A percentile compares a stretch with the other conserved stretches of the same genome.
phyloP scores from a whole-genome alignment of 1,140 invertebrate genomes.

The Palaemon carinicauda region DNA sequence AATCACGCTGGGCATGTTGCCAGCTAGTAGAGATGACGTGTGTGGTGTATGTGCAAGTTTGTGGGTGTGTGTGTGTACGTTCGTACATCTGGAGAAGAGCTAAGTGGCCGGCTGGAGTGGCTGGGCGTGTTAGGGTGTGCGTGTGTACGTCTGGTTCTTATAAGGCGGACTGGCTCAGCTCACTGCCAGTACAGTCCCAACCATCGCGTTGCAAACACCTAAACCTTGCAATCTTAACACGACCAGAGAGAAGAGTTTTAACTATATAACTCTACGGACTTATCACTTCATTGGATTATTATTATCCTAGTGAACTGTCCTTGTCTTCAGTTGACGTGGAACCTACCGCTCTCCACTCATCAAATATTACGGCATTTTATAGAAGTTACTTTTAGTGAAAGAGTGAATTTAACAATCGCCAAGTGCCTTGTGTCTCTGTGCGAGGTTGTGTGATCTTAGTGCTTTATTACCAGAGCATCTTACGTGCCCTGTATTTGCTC shows the following conservation, averaged over 20 bases:
- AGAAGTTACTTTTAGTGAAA: background rate
- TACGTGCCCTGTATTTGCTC: background rate
- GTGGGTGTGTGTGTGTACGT: slow-evolving; percentile 15
- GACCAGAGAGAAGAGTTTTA: too few species aligned
- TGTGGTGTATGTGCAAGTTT: background rate
- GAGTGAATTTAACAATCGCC: background rate
- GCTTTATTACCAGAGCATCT: too few species aligned
- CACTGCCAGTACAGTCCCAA: slow-evolving; percentile 10
- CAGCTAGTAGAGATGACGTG: background rate
- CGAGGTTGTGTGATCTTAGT: background rate
- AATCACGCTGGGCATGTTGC: background rate
- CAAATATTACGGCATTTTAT: background rate
- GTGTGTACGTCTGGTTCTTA: background rate
- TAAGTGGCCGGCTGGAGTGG: background rate
- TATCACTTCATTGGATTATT: background rate
- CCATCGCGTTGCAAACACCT: background rate
- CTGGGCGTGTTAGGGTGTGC: slow-evolving; percentile 16
- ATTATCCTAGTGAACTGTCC: background rate
- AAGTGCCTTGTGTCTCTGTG: background rate
- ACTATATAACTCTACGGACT: slow-evolving; percentile 26
- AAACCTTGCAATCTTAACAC: too few species aligned
- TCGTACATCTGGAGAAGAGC: background rate
- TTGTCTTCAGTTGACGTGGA: too few species aligned
- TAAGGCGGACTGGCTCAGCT: background rate
- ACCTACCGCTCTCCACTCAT: too few species aligned